Percentiles rank a stretch among this genome's conserved stretches.
Conservation (phyloP, 2,113 vertebrate genomes). For the Pleuronectes platessa region DNA sequence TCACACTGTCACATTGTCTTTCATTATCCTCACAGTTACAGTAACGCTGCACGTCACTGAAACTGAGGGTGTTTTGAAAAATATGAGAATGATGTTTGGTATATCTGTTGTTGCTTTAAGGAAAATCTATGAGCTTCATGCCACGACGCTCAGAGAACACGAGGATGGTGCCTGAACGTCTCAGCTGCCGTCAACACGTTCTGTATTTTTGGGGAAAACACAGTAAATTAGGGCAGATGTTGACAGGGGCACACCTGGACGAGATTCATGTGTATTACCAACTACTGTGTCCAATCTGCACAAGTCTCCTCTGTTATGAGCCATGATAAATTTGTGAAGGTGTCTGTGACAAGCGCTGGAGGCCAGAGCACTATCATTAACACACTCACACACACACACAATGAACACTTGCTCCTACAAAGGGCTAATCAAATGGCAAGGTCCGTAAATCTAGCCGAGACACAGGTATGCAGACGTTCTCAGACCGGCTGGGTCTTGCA, state of each 20-base stretch:
- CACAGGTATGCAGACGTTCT: conserved; percentile 73
- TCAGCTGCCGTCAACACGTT: background rate
- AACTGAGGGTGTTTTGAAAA: background rate
- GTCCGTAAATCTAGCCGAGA: conserved; percentile 75
- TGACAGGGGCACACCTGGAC: conserved; percentile 52
- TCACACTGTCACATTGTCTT: conserved; percentile 25
- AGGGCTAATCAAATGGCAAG: conserved; percentile 59
- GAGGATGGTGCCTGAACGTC: background rate
- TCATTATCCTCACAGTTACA: conserved; percentile 15
- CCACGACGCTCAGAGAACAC: background rate
- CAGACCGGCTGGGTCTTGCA: conserved; percentile 71
- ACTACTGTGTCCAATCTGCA: conserved; percentile 21
- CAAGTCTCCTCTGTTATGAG: conserved; percentile 28
- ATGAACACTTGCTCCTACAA: conserved; percentile 53
- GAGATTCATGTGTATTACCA: background rate
- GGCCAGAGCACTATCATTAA: conserved; percentile 40
- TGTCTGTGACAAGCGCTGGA: conserved; percentile 49
- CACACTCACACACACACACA: conserved; percentile 34
- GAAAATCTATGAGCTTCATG: background rate
- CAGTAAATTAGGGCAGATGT: conserved; percentile 26
- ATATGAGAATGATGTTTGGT: background rate
- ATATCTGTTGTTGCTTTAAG: background rate
- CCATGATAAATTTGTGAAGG: conserved; percentile 22
- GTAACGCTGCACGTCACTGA: background rate
- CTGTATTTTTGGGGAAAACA: background rate